Percentiles rank a stretch among this genome's conserved stretches.
phyloP scores from a whole-genome alignment of 2,888 invertebrate species.

The Rhingia rostrata region DNA sequence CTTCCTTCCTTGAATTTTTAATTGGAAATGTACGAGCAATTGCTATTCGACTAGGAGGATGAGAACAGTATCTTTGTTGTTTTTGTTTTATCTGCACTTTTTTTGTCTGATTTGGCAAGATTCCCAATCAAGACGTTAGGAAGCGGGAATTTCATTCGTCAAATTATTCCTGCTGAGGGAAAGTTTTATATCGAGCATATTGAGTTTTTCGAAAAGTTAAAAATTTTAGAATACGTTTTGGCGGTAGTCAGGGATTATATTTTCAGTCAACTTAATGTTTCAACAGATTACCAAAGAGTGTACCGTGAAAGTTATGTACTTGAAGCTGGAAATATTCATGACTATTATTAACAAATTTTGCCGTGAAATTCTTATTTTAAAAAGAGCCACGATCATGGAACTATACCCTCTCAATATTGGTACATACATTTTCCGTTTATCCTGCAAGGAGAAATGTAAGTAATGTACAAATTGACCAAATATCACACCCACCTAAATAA shows the following conservation, averaged over 20 bases:
- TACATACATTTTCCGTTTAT: too few species aligned
- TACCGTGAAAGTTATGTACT: too few species aligned
- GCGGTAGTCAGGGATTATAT: neutral
- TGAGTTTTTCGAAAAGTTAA: neutral
- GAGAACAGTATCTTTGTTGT: neutral
- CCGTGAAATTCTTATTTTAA: too few species aligned
- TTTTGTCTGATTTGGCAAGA: neutral
- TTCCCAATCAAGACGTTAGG: neutral
- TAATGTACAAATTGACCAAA: too few species aligned
- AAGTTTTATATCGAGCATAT: neutral
- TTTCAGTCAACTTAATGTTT: too few species aligned
- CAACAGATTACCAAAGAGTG: too few species aligned
- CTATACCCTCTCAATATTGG: too few species aligned
- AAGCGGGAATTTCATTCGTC: neutral
- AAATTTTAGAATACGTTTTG: neutral
- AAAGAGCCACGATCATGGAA: too few species aligned
- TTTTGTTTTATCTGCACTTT: neutral
- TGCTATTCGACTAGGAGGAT: slow-evolving; percentile 6
- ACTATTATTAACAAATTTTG: too few species aligned
- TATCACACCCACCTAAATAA: too few species aligned
- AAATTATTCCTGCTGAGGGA: neutral
- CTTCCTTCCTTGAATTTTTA: slow-evolving; percentile 64
- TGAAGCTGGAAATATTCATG: too few species aligned
- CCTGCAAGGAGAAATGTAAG: too few species aligned
- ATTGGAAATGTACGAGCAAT: slow-evolving; percentile 56